Evolutionary conservation across 2,888 invertebrate genomes (phyloP), one percentile per base, ranked within the genome.

Genomic region (Eristalis tenax): DNA sequence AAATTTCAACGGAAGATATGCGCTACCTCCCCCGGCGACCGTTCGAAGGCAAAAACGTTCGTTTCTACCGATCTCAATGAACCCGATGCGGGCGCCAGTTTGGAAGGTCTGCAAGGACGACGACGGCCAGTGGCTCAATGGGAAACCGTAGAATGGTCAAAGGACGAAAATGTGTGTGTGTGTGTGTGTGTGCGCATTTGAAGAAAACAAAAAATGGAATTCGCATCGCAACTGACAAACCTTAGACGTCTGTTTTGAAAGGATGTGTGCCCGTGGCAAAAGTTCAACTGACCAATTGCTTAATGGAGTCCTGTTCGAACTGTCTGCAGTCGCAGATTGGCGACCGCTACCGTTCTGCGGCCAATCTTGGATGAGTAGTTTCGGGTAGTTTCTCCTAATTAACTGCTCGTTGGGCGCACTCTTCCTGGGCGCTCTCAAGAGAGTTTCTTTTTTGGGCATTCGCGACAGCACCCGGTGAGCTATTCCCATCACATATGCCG

Each of bases 401-500:
- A 66, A 59, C 56, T 40, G 38, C 28, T 38, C 23, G 32, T 66
- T 22, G 23, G 11, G 69, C 15, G n/a, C 63, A 56, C 23, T 23
- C n/a, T n/a, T n/a, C n/a, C n/a, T n/a, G n/a, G n/a, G n/a, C n/a
- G n/a, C n/a, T n/a, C 43, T 50, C 50, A 28, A 59, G 57, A 59
- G 59, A 59, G 26, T 4, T 10, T 59, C 59, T 50, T 57, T 57
- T 22, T 23, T 8, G 22, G 57, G 23, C 23, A 18, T 18, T 35
- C 1, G 35, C 35, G 10, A 1, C 35, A 38, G 38, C 38, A 38
- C 38, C 38, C 38, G 13, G 35, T 11, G 35, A 73, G 8, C 50
- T 28, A 26, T 78, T 86, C 70, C 83, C 86, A 86, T 82, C 68
- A 63, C 87, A 87, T 83, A 80, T 87, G 83, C 83, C 76, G 75